phyloP scores from a whole-genome alignment of 2,113 vertebrate genomes.

The Columba janthina region DNA sequence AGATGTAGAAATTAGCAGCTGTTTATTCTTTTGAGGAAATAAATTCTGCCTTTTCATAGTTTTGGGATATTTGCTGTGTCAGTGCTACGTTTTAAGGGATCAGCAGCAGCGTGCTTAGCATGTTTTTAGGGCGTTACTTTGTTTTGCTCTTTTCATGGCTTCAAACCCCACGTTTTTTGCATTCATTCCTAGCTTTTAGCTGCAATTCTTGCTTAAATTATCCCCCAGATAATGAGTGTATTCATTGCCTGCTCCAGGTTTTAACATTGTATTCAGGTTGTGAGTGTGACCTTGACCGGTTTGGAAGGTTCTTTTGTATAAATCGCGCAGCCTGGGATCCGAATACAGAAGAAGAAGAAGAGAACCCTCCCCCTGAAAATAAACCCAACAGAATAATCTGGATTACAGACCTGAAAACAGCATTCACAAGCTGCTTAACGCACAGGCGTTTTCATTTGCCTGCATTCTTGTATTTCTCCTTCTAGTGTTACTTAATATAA shows the following conservation, averaged over 20 bases:
- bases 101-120: not conserved
- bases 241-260: no score
- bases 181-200: no score
- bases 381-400: no score
- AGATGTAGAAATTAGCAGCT: not conserved
- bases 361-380: not conserved
- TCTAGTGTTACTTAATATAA: not conserved
- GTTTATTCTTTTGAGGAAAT: not conserved
- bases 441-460: not conserved
- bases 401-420: not conserved
- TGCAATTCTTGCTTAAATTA: no score
- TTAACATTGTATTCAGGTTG: rapidly evolving
- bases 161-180: no score
- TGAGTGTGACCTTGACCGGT: not conserved
- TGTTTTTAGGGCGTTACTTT: no score
- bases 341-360: rapidly evolving
- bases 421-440: not conserved
- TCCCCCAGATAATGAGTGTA: no score
- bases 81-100: not conserved
- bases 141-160: no score
- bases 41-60: not conserved
- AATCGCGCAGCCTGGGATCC: not conserved
- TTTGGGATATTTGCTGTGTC: not conserved
- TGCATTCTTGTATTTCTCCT: rapidly evolving
- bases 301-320: not conserved